phyloP scores from a whole-genome alignment of 2,797 vertebrate species.

The Acanthurus leucopareius region DNA sequence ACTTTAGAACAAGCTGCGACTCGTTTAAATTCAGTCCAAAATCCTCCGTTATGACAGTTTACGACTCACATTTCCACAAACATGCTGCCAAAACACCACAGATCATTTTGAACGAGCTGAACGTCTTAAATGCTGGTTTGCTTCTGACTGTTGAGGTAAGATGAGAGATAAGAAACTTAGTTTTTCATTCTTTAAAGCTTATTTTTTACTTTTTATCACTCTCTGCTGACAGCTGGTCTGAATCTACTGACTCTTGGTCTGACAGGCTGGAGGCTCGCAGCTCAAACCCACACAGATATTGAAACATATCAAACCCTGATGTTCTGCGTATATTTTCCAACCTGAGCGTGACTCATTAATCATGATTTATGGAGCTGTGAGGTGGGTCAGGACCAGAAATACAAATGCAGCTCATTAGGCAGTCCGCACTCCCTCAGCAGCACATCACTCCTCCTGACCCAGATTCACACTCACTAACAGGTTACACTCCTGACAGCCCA shows the following conservation, averaged over 20 bases:
- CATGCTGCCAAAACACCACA: background rate
- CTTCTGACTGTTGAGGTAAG: background rate
- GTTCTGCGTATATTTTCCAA: background rate
- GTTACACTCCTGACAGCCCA: conserved; percentile 16
- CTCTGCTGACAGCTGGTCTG: background rate
- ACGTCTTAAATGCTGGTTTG: background rate
- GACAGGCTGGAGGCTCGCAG: background rate
- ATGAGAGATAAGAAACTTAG: background rate
- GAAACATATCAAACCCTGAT: background rate
- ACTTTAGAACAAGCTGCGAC: background rate
- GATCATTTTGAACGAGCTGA: background rate
- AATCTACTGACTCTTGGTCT: background rate
- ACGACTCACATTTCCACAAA: background rate
- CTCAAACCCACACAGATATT: background rate
- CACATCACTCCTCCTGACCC: conserved; percentile 44
- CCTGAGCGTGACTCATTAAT: conserved; percentile 8
- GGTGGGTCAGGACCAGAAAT: background rate
- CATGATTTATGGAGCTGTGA: background rate
- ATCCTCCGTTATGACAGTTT: background rate
- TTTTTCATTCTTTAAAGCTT: background rate
- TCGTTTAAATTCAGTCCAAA: background rate
- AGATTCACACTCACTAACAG: conserved; percentile 34
- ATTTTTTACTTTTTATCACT: no score
- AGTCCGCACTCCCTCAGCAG: background rate
- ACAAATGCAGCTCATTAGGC: conserved; percentile 23